Evolutionary conservation across 2,888 invertebrate genomes (phyloP), one percentile per base, ranked within the genome.

Genomic region (Periphyllus acericola): DNA sequence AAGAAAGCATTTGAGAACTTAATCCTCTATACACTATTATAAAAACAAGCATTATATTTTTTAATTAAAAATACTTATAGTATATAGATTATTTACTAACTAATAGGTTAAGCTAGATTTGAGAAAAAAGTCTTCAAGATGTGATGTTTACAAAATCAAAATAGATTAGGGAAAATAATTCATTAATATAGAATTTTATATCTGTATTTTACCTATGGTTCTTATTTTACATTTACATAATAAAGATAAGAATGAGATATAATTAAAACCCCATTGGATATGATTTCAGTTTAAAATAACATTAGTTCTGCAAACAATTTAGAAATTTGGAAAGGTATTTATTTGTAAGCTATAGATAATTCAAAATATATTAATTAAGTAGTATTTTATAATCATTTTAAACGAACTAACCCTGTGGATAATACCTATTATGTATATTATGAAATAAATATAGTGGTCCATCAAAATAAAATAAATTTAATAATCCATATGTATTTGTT

Each of bases 331-430:
- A 71, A 46, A 80, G 5, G 11, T 8, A 71, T 32, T n/a, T 55
- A 74, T 29, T 36, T 29, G 2, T 83, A 55, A 36, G 19, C n/a
- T 74, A 74, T 19, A 46, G 14, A 46, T 46, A 46, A 46, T 46
- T 46, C 17, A 34, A 34, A 83, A 52, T 52, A 32, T 21, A 25
- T 79, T 79, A 80, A 21, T 75, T 60, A 55, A 60, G 19, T 34
- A 52, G 17, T 40, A 75, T 29, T 29, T 17, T 32, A 60, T 75
- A 60, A 40, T 60, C 60, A 60, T 75, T 32, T 75, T 25, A 75
- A 83, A 83, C 40, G 4, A 60, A 40, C 55, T 29, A 83, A 83
- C 83, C 83, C 83, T 83, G 83, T 83, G 36, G 21, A 83, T 74
- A 83, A 83, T 14, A 14, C n/a, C n/a, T 14, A 46, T 79, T 36